A percentile compares a stretch with the other conserved stretches of the same genome.
phyloP scores from a whole-genome alignment of 2,797 vertebrate species.

The Danio tinwini region DNA sequence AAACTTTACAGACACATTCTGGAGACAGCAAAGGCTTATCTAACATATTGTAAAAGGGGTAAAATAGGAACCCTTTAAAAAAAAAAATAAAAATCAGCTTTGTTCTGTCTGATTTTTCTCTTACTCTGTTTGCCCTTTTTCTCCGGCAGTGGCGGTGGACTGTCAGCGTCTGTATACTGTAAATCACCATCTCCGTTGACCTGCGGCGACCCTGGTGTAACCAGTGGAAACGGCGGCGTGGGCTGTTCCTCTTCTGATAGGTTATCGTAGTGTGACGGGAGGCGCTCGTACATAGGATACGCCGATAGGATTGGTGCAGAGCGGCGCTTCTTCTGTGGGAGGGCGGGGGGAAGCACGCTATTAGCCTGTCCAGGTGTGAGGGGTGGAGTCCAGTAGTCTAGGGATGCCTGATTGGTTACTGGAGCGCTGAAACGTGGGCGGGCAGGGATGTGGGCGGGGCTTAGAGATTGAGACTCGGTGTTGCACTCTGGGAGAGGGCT shows the following conservation, averaged over 20 bases:
- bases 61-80: too few relatives aligned
- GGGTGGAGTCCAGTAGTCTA: constrained; percentile 71
- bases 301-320: constrained; percentile 80
- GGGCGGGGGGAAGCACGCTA: constrained; percentile 83
- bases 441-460: constrained; percentile 82
- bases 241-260: constrained; percentile 89
- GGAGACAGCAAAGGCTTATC: too few relatives aligned
- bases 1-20: too few relatives aligned
- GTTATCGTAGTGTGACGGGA: constrained; percentile 94
- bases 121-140: constrained; percentile 98
- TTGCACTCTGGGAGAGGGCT: constrained; percentile 92
- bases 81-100: too few relatives aligned
- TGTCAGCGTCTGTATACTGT: constrained; percentile 82
- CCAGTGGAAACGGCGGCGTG: constrained; percentile 70
- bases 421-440: constrained; percentile 79
- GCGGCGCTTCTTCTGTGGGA: constrained; percentile 94
- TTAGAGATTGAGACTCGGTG: constrained; percentile 87
- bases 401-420: constrained; percentile 61
- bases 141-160: constrained; percentile 93
- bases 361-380: constrained; percentile 59
- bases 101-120: constrained; percentile 61
- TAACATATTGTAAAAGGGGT: too few relatives aligned
- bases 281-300: constrained; percentile 84
- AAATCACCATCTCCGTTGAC: constrained; percentile 77
- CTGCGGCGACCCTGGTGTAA: constrained; percentile 84